phyloP scores from a whole-genome alignment of 2,797 vertebrate species.

The Thunnus albacares region DNA sequence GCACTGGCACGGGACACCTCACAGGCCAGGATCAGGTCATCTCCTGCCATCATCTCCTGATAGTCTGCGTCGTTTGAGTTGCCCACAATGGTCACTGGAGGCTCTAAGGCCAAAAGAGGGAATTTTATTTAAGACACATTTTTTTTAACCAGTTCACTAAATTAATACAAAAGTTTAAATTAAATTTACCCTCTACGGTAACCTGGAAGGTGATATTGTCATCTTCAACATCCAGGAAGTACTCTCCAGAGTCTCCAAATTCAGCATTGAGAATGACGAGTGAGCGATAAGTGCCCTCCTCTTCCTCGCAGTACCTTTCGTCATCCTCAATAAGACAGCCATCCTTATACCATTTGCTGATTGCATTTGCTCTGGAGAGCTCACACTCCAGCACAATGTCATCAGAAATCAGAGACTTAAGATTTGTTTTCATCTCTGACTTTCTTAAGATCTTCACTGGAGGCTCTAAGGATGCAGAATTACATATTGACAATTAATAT shows the following conservation, averaged over 20 bases:
- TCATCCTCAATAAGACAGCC: slow-evolving; percentile 88
- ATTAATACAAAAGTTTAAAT: background rate
- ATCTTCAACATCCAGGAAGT: slow-evolving; percentile 90
- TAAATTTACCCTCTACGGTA: slow-evolving; percentile 89
- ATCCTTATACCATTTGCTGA: slow-evolving; percentile 93
- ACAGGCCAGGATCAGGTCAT: slow-evolving; percentile 92
- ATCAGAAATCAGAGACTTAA: slow-evolving; percentile 82
- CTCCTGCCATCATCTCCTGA: slow-evolving; percentile 86
- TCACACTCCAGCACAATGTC: slow-evolving; percentile 92
- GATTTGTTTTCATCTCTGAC: slow-evolving; percentile 77
- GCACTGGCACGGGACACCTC: slow-evolving; percentile 88
- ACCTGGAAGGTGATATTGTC: slow-evolving; percentile 92
- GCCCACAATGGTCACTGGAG: slow-evolving; percentile 89
- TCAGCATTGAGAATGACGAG: slow-evolving; percentile 89
- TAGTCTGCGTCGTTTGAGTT: slow-evolving; percentile 80
- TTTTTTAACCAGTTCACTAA: background rate
- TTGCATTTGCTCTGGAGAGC: slow-evolving; percentile 87
- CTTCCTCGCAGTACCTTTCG: slow-evolving; percentile 90
- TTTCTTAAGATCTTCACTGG: slow-evolving; percentile 88
- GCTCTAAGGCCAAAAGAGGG: slow-evolving; percentile 77
- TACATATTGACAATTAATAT: background rate
- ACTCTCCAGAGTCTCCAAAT: slow-evolving; percentile 90
- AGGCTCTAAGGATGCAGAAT: slow-evolving; percentile 80
- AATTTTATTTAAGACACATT: background rate
- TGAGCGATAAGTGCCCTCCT: slow-evolving; percentile 88